These are phyloP conservation scores for Malthinus flaveolus DNA, from an alignment of 2,888 invertebrate species.

Conservation along the genomic window DNA sequence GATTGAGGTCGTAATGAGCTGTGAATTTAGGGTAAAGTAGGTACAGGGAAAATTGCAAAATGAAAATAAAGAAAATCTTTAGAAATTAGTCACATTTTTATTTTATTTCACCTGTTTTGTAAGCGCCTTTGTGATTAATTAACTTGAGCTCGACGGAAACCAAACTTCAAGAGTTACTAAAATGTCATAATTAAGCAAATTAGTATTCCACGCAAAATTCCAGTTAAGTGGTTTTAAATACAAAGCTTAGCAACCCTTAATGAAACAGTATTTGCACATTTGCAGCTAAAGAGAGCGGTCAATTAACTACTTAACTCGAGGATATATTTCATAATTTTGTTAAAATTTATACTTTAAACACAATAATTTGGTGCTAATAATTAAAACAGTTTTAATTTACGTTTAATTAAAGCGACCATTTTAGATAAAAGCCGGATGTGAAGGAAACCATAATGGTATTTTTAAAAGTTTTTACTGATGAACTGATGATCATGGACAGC, in stretches of 20 bases:
- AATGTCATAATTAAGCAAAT: conserved; percentile 26
- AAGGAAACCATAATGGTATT: conserved; percentile 41
- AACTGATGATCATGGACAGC: conserved; percentile 39
- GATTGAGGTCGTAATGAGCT: conserved; percentile 42
- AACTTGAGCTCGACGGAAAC: conserved; percentile 9
- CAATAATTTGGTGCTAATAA: no score
- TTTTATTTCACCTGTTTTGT: conserved; percentile 19
- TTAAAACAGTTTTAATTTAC: background rate
- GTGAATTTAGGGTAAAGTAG: conserved; percentile 36
- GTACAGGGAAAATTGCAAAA: background rate
- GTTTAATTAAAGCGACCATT: conserved; percentile 36
- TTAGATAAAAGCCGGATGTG: conserved; percentile 41
- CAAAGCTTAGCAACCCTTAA: conserved; percentile 21
- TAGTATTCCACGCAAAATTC: conserved; percentile 27
- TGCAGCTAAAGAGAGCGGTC: conserved; percentile 19
- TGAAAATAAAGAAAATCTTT: background rate
- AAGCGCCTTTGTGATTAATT: conserved; percentile 15
- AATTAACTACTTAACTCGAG: conserved; percentile 17
- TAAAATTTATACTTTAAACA: no score
- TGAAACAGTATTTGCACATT: conserved; percentile 4
- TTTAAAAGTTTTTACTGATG: conserved; percentile 41
- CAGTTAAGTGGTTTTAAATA: conserved; percentile 28
- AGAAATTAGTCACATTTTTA: background rate
- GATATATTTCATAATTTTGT: no score
- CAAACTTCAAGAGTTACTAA: conserved; percentile 19